A percentile compares a stretch with the other conserved stretches of the same genome.
These are phyloP conservation scores for Apostichopus parvimensis DNA, from an alignment of 35 echinoderm and acorn worm genomes.

Conservation along the genomic window DNA sequence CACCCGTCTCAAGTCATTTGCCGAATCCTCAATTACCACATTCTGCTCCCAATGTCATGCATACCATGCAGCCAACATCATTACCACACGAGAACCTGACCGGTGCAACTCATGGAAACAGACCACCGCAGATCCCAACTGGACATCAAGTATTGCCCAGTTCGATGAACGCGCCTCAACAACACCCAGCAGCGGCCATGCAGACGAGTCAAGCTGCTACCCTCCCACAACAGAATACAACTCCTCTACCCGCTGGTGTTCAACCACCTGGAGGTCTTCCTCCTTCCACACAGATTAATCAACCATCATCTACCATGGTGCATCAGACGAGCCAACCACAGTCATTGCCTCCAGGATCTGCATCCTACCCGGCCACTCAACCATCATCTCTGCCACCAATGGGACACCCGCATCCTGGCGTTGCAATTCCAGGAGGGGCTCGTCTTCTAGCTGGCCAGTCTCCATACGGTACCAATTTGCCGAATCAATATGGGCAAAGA, in stretches of 20 bases:
- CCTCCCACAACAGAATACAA: not conserved
- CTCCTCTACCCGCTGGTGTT: not conserved
- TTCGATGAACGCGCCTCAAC: not conserved
- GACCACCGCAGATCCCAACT: not conserved
- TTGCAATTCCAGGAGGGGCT: not conserved
- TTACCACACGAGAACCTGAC: constrained; percentile 5
- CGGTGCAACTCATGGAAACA: not conserved
- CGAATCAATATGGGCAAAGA: not conserved
- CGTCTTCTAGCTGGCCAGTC: not conserved
- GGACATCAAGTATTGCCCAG: not conserved
- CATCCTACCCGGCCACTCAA: not conserved
- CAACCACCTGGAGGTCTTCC: not conserved
- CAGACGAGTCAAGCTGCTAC: not conserved
- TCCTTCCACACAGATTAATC: not conserved
- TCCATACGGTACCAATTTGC: not conserved
- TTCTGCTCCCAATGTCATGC: not conserved
- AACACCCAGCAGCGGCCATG: not conserved
- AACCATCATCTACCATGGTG: not conserved
- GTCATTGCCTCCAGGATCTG: not conserved
- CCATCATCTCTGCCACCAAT: not conserved
- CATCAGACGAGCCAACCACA: not conserved
- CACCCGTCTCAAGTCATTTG: not conserved
- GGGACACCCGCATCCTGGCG: not conserved
- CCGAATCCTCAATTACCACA: not conserved
- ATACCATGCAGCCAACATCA: not conserved